Conservation (phyloP, 1,140 invertebrate genomes). For the Nebria ingens region DNA sequence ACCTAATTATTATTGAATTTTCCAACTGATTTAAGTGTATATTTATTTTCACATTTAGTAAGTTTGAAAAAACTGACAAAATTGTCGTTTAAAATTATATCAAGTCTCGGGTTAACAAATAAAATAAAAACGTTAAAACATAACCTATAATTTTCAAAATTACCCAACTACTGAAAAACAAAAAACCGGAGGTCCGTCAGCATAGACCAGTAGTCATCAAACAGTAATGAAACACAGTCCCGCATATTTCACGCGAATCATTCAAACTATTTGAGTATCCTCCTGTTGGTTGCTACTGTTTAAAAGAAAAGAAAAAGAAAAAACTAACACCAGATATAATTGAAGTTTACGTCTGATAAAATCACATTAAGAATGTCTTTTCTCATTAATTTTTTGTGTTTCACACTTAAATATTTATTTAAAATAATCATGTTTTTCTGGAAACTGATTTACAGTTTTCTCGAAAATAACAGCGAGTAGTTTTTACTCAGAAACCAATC, state of each 20-base stretch:
- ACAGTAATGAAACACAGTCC: no score
- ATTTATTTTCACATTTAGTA: background rate
- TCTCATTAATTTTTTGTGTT: slow-evolving; percentile 5
- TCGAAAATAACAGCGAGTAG: background rate
- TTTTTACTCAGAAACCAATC: no score
- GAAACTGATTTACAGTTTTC: background rate
- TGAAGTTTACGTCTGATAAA: slow-evolving; percentile 3
- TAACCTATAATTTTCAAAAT: slow-evolving; percentile 6
- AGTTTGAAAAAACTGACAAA: background rate
- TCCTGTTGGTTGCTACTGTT: background rate
- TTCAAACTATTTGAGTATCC: background rate
- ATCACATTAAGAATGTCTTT: slow-evolving; percentile 2
- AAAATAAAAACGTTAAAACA: background rate
- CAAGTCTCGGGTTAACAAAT: background rate
- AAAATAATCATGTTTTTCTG: slow-evolving; percentile 2
- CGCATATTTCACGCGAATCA: no score
- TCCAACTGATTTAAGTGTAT: background rate
- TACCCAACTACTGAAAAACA: slow-evolving; percentile 4
- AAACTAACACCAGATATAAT: background rate
- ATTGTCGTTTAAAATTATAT: slow-evolving; percentile 2
- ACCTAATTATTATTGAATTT: no score
- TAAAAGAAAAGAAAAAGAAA: no score
- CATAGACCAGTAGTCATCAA: no score
- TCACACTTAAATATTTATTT: slow-evolving; percentile 5
- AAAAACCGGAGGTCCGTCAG: no score